A percentile compares a stretch with the other conserved stretches of the same genome.
These are phyloP conservation scores for Fragum whitleyi DNA, from an alignment of 2,888 invertebrate species.

Conservation along the genomic window DNA sequence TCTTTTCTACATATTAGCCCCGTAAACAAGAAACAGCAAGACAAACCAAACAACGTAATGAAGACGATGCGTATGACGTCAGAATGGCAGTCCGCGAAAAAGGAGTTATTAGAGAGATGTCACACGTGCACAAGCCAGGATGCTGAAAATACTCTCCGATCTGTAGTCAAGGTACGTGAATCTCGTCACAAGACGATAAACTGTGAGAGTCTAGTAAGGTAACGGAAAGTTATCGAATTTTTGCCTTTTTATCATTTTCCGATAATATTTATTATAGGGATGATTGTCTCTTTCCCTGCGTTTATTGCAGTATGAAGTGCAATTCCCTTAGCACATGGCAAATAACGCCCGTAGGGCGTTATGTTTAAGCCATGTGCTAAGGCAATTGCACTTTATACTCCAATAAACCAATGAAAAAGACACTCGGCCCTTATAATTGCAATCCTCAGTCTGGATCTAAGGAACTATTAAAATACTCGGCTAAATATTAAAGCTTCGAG, in stretches of 20 bases:
- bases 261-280: neutral
- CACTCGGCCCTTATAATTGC: too few species aligned
- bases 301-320: too few species aligned
- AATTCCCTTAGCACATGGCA: too few species aligned
- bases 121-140: slow-evolving; percentile 23
- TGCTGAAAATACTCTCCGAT: slow-evolving; percentile 27
- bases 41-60: slow-evolving; percentile 29
- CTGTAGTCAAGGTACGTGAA: slow-evolving; percentile 33
- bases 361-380: too few species aligned
- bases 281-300: neutral
- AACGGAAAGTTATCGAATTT: neutral
- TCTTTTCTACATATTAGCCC: neutral
- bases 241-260: neutral
- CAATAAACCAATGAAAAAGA: too few species aligned
- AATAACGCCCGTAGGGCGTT: too few species aligned
- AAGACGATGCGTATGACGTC: slow-evolving; percentile 42
- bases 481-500: too few species aligned
- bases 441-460: too few species aligned
- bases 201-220: neutral
- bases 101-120: slow-evolving; percentile 22
- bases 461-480: too few species aligned
- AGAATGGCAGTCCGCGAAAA: slow-evolving; percentile 41
- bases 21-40: slow-evolving; percentile 20
- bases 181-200: neutral
- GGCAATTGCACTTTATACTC: too few species aligned